These are phyloP conservation scores for Cheilosia vulpina DNA, from an alignment of 2,888 invertebrate genomes.

Conservation along the genomic window DNA sequence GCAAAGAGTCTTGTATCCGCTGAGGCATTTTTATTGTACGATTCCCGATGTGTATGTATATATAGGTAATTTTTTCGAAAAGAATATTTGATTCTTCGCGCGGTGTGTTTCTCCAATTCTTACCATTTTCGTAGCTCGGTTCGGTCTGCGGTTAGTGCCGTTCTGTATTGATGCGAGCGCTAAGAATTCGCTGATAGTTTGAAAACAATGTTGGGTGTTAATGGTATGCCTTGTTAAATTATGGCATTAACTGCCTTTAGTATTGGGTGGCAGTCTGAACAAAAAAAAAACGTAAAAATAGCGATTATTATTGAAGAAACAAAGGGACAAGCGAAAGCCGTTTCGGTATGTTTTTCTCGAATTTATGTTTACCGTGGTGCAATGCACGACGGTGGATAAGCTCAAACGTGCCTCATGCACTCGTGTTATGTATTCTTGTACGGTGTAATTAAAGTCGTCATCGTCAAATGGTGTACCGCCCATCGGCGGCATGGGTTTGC, in stretches of 20 bases:
- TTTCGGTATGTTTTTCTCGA: neutral
- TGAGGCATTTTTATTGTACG: conserved; percentile 63
- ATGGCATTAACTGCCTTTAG: conserved; percentile 38
- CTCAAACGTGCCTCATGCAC: conserved; percentile 14
- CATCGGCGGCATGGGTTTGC: conserved; percentile 8
- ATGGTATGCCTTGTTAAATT: conserved; percentile 37
- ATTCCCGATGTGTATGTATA: conserved; percentile 9
- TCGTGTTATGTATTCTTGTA: neutral
- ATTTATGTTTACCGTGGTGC: neutral
- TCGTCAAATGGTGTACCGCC: neutral
- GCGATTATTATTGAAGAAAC: neutral
- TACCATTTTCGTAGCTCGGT: conserved; percentile 18
- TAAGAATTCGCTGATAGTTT: neutral
- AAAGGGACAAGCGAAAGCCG: neutral
- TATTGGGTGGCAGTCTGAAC: conserved; percentile 30
- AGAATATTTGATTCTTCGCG: conserved; percentile 19
- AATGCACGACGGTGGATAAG: neutral
- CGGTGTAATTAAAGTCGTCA: conserved; percentile 14
- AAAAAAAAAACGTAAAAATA: neutral
- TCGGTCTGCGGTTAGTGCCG: neutral
- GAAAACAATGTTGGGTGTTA: conserved; percentile 27
- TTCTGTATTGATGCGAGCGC: conserved; percentile 7
- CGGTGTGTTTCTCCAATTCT: conserved; percentile 8
- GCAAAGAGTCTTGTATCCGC: conserved; percentile 69
- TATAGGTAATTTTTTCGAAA: conserved; percentile 12